Conservation (phyloP, 2,113 vertebrate genomes). For the Hyperoodon ampullatus region DNA sequence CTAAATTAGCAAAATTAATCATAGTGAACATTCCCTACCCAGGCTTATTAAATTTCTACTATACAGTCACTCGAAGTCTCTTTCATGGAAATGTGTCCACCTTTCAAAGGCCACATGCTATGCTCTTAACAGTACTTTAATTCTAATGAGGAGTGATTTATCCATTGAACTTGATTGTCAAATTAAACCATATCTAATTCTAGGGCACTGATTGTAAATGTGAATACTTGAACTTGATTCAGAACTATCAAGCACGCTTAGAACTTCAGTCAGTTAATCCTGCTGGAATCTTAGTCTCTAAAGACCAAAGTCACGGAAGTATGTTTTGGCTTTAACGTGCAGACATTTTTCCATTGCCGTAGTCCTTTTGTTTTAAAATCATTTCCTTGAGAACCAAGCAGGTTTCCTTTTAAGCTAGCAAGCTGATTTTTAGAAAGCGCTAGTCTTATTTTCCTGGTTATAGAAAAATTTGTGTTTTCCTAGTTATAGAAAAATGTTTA, state of each 20-base stretch:
- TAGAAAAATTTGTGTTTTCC: constrained; percentile 18
- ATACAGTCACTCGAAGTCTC: constrained; percentile 23
- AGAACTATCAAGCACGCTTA: constrained; percentile 61
- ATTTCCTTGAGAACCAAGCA: constrained; percentile 48
- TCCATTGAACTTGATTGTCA: not conserved
- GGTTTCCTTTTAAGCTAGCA: constrained; percentile 23
- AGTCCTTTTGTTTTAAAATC: constrained; percentile 61
- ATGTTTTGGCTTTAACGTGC: constrained; percentile 45
- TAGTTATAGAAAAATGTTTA: not conserved
- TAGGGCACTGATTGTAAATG: constrained; percentile 40
- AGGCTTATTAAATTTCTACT: constrained; percentile 49
- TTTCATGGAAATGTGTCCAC: constrained; percentile 48
- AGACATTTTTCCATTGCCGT: constrained; percentile 61
- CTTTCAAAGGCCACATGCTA: constrained; percentile 27
- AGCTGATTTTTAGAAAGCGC: not conserved
- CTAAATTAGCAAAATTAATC: constrained; percentile 73
- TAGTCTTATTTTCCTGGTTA: constrained; percentile 27
- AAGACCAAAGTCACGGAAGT: constrained; percentile 55
- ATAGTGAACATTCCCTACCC: constrained; percentile 49
- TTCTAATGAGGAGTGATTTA: constrained; percentile 58
- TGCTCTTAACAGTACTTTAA: not conserved
- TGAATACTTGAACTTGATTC: constrained; percentile 62
- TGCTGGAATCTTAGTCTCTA: constrained; percentile 64
- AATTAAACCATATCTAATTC: constrained; percentile 56
- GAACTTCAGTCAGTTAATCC: constrained; percentile 69